Evolutionary conservation across 2,797 vertebrate species (phyloP).

Genomic region (Sciaenops ocellatus): DNA sequence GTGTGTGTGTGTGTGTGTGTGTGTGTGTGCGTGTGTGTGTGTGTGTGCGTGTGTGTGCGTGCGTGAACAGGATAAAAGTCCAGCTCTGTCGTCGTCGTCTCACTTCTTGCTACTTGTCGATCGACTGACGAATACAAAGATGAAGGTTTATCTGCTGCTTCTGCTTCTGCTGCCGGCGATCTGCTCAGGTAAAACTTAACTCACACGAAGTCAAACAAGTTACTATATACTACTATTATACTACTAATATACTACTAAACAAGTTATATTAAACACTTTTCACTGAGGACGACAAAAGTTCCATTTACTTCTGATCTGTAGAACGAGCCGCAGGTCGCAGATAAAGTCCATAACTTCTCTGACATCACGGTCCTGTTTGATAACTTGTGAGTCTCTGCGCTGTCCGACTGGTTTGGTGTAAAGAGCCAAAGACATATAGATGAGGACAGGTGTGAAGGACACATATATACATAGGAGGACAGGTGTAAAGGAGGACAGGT

Average conservation of each 20-base stretch:
- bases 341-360: too few relatives aligned
- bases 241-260: too few relatives aligned
- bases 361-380: too few relatives aligned
- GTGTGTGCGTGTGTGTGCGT: conserved; percentile 12
- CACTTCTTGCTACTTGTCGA: neutral
- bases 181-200: conserved; percentile 49
- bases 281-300: neutral
- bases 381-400: too few relatives aligned
- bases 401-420: too few relatives aligned
- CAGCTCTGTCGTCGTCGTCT: neutral
- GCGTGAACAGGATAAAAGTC: conserved; percentile 31
- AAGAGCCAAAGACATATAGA: too few relatives aligned
- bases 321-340: too few relatives aligned
- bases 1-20: conserved; percentile 14
- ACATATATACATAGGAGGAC: too few relatives aligned
- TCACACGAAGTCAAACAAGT: neutral
- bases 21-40: conserved; percentile 5
- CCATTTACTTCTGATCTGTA: too few relatives aligned
- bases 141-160: conserved; percentile 61
- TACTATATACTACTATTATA: too few relatives aligned
- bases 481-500: too few relatives aligned
- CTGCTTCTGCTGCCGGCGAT: conserved; percentile 55
- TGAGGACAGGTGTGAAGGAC: too few relatives aligned
- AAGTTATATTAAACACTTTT: neutral
- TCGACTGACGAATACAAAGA: conserved; percentile 16